Base-by-base conservation (phyloP, 2,888 invertebrate species). In the Spisula solida region DNA sequence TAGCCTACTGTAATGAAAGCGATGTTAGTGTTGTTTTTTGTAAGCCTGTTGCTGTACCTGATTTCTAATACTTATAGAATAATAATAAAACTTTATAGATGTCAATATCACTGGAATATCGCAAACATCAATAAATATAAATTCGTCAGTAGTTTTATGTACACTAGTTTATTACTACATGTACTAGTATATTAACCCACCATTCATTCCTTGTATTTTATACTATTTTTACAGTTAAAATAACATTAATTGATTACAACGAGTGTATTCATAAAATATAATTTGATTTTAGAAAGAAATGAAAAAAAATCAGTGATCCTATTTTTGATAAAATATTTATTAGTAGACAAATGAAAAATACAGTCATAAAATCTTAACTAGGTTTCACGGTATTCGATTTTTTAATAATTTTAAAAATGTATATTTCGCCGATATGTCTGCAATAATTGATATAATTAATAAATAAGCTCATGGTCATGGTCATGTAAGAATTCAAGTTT, bases 291-390 rank as follows among this genome's bases (percentile, higher is more conserved):
- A 66, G 56, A n/a, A 25, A 66, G 60, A 66, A 66, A 66, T 66
- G 60, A 66, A 66, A 66, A 20, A 25, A 66, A 20, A 25, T 66
- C 20, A 66, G 4, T 25, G 25, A 66, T 66, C 60, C 20, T 25
- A 66, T 25, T 66, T 66, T 25, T 25, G 60, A 66, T 66, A 66
- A 25, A 66, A 66, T 66, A 66, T 66, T 66, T 66, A n/a, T 66
- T 25, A 66, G 25, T 66, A 66, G 60, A 66, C n/a, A 66, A 66
- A 66, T 66, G 60, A 66, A 66, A 66, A 66, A 25, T 66, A 25
- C 10, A 25, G 60, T n/a, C 5, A 25, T 66, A 66, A 66, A 66
- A 66, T 25, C 4, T 66, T 10, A 66, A 5, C 20, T 66, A 66
- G 2, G 2, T 66, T 66, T 66, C 25, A 66, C n/a, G 60, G 60